Evolutionary conservation across 2,797 vertebrate genomes (phyloP).

Genomic region (Sciurus carolinensis): DNA sequence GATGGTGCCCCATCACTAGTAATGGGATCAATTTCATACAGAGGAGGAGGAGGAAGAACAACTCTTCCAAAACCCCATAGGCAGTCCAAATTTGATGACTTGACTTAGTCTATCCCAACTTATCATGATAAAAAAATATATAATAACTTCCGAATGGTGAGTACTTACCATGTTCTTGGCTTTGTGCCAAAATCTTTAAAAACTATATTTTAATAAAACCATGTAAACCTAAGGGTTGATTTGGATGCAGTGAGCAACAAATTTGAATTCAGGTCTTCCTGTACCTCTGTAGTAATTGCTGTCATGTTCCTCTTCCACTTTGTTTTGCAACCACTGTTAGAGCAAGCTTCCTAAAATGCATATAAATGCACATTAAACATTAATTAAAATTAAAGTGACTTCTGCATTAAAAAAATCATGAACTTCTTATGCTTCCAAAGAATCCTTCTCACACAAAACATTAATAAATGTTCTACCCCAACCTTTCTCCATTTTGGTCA

Average conservation of each 20-base stretch:
- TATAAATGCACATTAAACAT: not conserved
- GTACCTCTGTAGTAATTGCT: not conserved
- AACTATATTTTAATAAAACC: slow-evolving; percentile 8
- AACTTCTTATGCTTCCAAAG: not conserved
- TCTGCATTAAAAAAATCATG: not conserved
- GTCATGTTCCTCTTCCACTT: not conserved
- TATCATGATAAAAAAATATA: slow-evolving; percentile 25
- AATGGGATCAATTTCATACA: not conserved
- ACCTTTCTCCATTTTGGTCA: not conserved
- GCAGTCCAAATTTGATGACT: not conserved
- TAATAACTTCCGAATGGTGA: not conserved
- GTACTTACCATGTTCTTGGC: not conserved
- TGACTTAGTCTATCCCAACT: not conserved
- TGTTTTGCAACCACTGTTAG: not conserved
- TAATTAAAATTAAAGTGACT: not conserved
- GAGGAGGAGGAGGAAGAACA: not conserved
- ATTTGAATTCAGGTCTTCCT: not conserved
- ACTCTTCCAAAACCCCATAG: not conserved
- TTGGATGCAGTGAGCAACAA: not conserved
- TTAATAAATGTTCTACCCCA: not conserved
- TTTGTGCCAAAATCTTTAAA: slow-evolving; percentile 43
- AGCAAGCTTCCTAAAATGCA: not conserved
- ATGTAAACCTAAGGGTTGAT: not conserved
- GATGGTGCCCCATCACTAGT: not conserved
- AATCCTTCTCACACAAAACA: not conserved